These are phyloP conservation scores for Dioctria rufipes DNA, from an alignment of 2,888 invertebrate genomes.

Conservation along the genomic window DNA sequence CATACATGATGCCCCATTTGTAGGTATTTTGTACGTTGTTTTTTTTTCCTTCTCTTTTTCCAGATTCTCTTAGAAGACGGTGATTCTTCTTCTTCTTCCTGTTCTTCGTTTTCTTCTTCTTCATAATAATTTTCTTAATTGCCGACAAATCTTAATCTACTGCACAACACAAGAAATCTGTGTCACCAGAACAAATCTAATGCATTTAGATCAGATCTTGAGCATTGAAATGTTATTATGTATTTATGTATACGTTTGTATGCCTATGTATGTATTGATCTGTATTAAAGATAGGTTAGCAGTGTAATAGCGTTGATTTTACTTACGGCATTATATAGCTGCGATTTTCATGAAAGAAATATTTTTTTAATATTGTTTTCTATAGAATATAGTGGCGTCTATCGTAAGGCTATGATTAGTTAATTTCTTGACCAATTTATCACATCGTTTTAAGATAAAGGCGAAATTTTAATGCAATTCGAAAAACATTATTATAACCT, in stretches of 20 bases:
- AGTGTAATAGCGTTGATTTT: too few relatives aligned
- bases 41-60: too few relatives aligned
- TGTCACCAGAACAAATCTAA: constrained; percentile 42
- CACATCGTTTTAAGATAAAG: constrained; percentile 35
- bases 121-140: neutral
- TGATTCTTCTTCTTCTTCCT: constrained; percentile 9
- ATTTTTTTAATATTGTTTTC: too few relatives aligned
- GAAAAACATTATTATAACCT: constrained; percentile 17
- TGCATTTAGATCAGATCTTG: constrained; percentile 2
- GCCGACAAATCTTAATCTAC: neutral
- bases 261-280: too few relatives aligned
- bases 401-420: too few relatives aligned
- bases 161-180: constrained; percentile 3
- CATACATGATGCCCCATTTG: neutral
- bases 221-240: neutral
- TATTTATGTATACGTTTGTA: too few relatives aligned
- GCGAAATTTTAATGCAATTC: constrained; percentile 7
- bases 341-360: too few relatives aligned
- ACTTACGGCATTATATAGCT: too few relatives aligned
- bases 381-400: too few relatives aligned
- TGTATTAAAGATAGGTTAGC: too few relatives aligned
- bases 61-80: neutral
- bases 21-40: neutral
- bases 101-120: too few relatives aligned
- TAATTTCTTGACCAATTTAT: constrained; percentile 9